These are phyloP conservation scores for Aspidiotus destructor DNA, from an alignment of 2,888 invertebrate species.

Conservation along the genomic window DNA sequence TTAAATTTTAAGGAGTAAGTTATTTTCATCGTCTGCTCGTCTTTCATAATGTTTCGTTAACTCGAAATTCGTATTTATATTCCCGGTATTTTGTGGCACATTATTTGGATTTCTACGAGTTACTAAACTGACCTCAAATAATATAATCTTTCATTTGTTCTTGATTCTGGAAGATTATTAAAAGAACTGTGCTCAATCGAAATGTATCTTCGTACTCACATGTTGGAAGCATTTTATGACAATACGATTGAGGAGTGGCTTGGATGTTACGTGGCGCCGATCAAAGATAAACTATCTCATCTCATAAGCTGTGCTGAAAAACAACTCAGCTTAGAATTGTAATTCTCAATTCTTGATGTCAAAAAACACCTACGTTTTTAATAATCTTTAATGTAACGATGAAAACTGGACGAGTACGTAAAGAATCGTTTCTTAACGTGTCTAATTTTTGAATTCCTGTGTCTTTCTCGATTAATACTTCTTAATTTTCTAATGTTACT, in stretches of 20 bases:
- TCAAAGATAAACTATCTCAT: conserved; percentile 37
- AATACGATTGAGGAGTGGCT: conserved; percentile 54
- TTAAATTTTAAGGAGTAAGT: conserved; percentile 53
- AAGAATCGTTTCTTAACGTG: too few species aligned
- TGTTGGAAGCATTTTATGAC: conserved; percentile 49
- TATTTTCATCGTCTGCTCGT: background rate
- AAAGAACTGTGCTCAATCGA: conserved; percentile 49
- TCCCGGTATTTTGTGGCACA: background rate
- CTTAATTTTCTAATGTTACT: too few species aligned
- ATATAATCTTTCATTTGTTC: too few species aligned
- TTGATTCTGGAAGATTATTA: conserved; percentile 43
- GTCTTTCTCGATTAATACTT: too few species aligned
- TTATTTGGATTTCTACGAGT: background rate
- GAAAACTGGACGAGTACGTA: too few species aligned
- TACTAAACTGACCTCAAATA: background rate
- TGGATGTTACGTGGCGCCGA: conserved; percentile 49
- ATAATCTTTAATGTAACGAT: too few species aligned
- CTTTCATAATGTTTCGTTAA: conserved; percentile 3
- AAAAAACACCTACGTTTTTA: too few species aligned
- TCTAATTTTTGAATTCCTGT: too few species aligned
- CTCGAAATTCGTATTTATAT: background rate
- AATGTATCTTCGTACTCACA: conserved; percentile 46
- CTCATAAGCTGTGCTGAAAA: conserved; percentile 20
- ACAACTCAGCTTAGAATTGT: background rate
- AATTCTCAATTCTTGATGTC: too few species aligned